phyloP scores from a whole-genome alignment of 30 jellyfish, hydroid and myxozoan species.

The Phacellophora camtschatica region DNA sequence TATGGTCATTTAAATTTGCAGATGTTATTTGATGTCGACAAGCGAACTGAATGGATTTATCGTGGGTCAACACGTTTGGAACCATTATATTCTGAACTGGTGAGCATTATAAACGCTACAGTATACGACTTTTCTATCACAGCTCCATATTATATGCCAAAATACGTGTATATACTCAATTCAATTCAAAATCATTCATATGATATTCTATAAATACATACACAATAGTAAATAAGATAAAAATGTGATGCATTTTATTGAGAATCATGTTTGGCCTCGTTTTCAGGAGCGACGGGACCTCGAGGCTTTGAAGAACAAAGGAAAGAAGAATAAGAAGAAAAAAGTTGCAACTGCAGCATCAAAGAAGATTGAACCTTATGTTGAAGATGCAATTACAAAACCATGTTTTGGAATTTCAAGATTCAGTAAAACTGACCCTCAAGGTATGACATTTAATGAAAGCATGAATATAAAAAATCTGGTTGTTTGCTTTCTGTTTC shows the following conservation, averaged over 20 bases:
- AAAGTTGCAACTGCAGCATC: not conserved
- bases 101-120: no score
- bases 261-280: not conserved
- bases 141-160: no score
- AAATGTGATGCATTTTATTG: no score
- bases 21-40: slow-evolving; percentile 85
- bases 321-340: slow-evolving; percentile 20
- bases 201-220: no score
- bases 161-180: no score
- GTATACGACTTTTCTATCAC: no score
- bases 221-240: no score
- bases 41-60: slow-evolving; percentile 90
- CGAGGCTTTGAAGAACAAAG: slow-evolving; percentile 36
- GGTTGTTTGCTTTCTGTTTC: no score
- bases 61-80: slow-evolving; percentile 93
- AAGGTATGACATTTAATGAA: slow-evolving; percentile 50
- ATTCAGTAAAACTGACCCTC: slow-evolving; percentile 81
- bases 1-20: no score
- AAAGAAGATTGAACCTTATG: slow-evolving; percentile 45
- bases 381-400: slow-evolving; percentile 79
- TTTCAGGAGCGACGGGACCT: slow-evolving; percentile 73
- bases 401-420: slow-evolving; percentile 77
- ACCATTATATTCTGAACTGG: slow-evolving; percentile 78
- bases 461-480: no score
- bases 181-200: no score